phyloP scores from a whole-genome alignment of 2,888 invertebrate genomes.

The Terebella lapidaria region DNA sequence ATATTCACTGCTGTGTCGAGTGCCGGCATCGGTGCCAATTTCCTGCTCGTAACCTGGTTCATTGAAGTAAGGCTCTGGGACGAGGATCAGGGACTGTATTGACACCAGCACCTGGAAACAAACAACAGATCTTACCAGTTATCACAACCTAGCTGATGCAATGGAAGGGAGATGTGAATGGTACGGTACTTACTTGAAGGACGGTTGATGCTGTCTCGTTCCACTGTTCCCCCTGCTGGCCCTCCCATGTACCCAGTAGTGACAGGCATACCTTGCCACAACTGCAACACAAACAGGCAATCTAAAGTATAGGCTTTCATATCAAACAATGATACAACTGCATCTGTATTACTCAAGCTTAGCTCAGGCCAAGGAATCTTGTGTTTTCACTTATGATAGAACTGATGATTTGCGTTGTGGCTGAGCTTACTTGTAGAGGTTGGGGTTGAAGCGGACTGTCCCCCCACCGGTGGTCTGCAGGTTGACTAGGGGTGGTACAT shows the following conservation, averaged over 20 bases:
- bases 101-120: constrained; percentile 75
- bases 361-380: too few relatives aligned
- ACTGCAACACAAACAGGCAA: constrained; percentile 10
- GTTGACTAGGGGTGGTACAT: constrained; percentile 81
- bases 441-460: constrained; percentile 86
- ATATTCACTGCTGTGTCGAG: constrained; percentile 35
- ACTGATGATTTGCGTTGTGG: too few relatives aligned
- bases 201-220: constrained; percentile 29
- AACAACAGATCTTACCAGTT: background rate
- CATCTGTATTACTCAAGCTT: too few relatives aligned
- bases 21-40: constrained; percentile 69
- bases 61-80: constrained; percentile 90
- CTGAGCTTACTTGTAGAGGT: constrained; percentile 70
- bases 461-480: constrained; percentile 61
- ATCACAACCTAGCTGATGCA: too few relatives aligned
- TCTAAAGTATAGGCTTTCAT: constrained; percentile 8
- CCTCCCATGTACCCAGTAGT: constrained; percentile 32
- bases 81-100: constrained; percentile 85
- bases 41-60: constrained; percentile 90
- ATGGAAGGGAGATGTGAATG: too few relatives aligned
- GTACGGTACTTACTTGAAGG: constrained; percentile 28
- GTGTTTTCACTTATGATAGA: too few relatives aligned
- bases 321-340: background rate
- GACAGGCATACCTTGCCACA: constrained; percentile 33
- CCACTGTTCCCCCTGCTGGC: constrained; percentile 31